Base-by-base conservation (phyloP, 2,113 vertebrate species). In the Tautogolabrus adspersus region DNA sequence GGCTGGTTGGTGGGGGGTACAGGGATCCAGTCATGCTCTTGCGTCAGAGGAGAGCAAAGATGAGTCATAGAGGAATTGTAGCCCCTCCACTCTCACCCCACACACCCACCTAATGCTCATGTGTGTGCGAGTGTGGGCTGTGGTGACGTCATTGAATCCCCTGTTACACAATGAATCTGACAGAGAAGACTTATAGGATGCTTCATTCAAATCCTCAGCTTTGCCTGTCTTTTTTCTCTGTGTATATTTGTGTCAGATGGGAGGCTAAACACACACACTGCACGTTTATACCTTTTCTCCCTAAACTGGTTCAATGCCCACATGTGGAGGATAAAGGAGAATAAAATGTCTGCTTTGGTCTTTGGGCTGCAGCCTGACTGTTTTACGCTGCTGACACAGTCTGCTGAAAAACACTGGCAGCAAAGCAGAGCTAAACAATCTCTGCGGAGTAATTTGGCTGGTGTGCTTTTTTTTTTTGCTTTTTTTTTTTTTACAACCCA, bases 1-100 rank as follows among this genome's bases (percentile, higher is more conserved):
- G 30, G 30, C 55, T 73, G 69, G 62, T 5, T 12, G 54, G 26
- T 71, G 69, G 19, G 60, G 37, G 75, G 59, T 81, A 61, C 75
- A 65, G 72, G 49, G 78, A 83, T 51, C 72, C 81, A 90, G 87
- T 87, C 86, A 85, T 77, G 87, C 84, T 87, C 65, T 89, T 93
- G 88, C 91, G 87, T 93, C 91, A 93, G 86, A 89, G 77, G 76
- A 67, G 65, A 91, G 86, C 85, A 84, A 76, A 89, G 77, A 88
- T 93, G 92, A 93, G 77, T 93, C 92, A 93, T 88, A 93, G 65
- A 90, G 86, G 86, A 89, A 81, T 79, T 69, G 47, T 66, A 82
- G 67, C 70, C 61, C 83, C 84, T 81, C 73, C 75, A 56, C 30
- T 9, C 15, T 19, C 7, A 15, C 18, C 49, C 8, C 49, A 21